Percentiles rank a stretch among this genome's conserved stretches.
These are phyloP conservation scores for Electrophaes corylata DNA, from an alignment of 2,888 invertebrate species.

Conservation along the genomic window DNA sequence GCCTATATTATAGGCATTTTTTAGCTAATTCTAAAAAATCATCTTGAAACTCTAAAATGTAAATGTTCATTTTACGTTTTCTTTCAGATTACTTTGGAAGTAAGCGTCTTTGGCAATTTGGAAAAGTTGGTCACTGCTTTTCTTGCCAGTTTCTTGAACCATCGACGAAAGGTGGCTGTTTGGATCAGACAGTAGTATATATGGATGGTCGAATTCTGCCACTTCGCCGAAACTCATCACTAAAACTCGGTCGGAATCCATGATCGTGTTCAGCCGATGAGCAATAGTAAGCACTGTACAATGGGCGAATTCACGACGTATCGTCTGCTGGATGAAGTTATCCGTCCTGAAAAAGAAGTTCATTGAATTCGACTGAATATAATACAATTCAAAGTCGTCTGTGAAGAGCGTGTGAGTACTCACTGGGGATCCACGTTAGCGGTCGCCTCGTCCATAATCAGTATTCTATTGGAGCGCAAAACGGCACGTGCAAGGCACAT, in stretches of 20 bases:
- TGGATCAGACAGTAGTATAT: slow-evolving; percentile 78
- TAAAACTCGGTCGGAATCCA: slow-evolving; percentile 93
- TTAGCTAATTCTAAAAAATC: background rate
- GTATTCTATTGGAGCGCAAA: slow-evolving; percentile 91
- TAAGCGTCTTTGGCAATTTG: slow-evolving; percentile 77
- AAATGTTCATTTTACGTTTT: slow-evolving; percentile 56
- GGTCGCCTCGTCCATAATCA: slow-evolving; percentile 96
- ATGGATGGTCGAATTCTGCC: slow-evolving; percentile 87
- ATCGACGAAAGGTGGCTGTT: slow-evolving; percentile 82
- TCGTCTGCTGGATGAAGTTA: slow-evolving; percentile 92
- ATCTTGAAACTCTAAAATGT: background rate
- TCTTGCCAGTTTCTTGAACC: slow-evolving; percentile 85
- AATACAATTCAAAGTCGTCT: background rate
- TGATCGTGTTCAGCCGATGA: slow-evolving; percentile 95
- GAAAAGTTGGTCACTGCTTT: slow-evolving; percentile 75
- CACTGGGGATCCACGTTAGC: slow-evolving; percentile 95
- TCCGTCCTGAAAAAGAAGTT: slow-evolving; percentile 85
- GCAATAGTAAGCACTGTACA: slow-evolving; percentile 96
- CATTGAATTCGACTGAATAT: slow-evolving; percentile 4
- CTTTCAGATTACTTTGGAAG: slow-evolving; percentile 64
- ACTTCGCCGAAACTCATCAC: slow-evolving; percentile 86
- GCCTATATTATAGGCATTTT: too few relatives aligned
- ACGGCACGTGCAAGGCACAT: slow-evolving; percentile 95
- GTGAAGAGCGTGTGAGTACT: slow-evolving; percentile 42
- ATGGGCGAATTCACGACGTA: slow-evolving; percentile 89